Evolutionary conservation across 2,888 invertebrate species (phyloP).

Genomic region (Megastigmus dorsalis): DNA sequence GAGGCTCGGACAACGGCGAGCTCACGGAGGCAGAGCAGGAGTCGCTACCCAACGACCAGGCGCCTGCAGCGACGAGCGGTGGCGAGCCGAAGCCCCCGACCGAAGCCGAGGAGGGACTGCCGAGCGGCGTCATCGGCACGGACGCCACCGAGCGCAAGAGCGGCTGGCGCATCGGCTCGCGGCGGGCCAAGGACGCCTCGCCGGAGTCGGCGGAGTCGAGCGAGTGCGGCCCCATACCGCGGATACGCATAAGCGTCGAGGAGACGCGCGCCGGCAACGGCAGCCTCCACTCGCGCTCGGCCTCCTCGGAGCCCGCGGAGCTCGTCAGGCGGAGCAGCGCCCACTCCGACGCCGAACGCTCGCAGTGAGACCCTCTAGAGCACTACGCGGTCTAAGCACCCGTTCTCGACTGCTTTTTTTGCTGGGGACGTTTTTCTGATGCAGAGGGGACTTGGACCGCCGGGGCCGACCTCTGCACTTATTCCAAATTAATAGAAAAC

Average conservation of each 20-base stretch:
- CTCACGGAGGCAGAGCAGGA: conserved; percentile 64
- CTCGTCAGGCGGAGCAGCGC: background rate
- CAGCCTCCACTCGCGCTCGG: too few species aligned
- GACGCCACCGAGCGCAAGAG: background rate
- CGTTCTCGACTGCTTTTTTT: too few species aligned
- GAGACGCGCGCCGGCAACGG: background rate
- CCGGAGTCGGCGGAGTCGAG: conserved; percentile 22
- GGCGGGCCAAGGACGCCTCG: background rate
- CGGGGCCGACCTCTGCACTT: too few species aligned
- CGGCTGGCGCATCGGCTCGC: background rate
- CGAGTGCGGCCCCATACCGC: conserved; percentile 22
- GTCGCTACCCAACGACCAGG: conserved; percentile 60
- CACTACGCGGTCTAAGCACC: too few species aligned
- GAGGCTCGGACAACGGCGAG: conserved; percentile 65
- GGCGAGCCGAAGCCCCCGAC: too few species aligned
- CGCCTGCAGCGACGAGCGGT: background rate
- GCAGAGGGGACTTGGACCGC: too few species aligned
- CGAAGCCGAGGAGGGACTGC: too few species aligned
- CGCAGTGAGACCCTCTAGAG: too few species aligned
- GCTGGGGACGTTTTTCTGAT: too few species aligned
- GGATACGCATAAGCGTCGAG: conserved; percentile 37
- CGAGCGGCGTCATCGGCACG: background rate
- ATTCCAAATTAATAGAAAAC: too few species aligned
- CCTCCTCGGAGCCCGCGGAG: background rate
- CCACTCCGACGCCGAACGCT: too few species aligned